A percentile compares a stretch with the other conserved stretches of the same genome.
Evolutionary conservation across 2,113 vertebrate genomes (phyloP).

Genomic region (Pseudorectes ferrugineus): DNA sequence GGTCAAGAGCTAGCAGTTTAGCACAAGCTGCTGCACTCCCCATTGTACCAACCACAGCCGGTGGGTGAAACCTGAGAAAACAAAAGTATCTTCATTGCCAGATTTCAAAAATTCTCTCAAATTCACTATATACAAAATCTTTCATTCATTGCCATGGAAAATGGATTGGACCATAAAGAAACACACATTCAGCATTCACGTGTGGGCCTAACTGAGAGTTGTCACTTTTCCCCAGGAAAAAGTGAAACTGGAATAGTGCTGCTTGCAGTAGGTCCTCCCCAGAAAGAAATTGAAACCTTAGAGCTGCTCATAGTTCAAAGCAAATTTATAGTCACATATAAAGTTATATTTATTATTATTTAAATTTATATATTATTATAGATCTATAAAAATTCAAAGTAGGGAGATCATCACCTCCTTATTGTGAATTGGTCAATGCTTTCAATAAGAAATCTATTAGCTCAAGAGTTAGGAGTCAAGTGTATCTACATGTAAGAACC

Average conservation of each 20-base stretch:
- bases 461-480: neutral
- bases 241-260: neutral
- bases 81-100: neutral
- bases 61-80: constrained; percentile 88
- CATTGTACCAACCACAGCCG: constrained; percentile 88
- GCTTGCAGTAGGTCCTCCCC: neutral
- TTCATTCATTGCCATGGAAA: neutral
- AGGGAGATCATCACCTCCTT: neutral
- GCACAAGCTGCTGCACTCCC: constrained; percentile 88
- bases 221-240: neutral
- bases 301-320: neutral
- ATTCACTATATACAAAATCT: neutral
- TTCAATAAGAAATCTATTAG: neutral
- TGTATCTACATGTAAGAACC: neutral
- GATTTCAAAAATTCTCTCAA: neutral
- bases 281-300: neutral
- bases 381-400: neutral
- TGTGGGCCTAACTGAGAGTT: neutral
- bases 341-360: neutral
- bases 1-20: constrained; percentile 81
- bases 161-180: neutral
- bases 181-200: fast-evolving
- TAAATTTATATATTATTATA: neutral
- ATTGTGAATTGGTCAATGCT: neutral
- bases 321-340: neutral